Percentiles rank a stretch among this genome's conserved stretches.
Evolutionary conservation across 2,797 vertebrate genomes (phyloP).

Genomic region (Corythornis leucogaster): DNA sequence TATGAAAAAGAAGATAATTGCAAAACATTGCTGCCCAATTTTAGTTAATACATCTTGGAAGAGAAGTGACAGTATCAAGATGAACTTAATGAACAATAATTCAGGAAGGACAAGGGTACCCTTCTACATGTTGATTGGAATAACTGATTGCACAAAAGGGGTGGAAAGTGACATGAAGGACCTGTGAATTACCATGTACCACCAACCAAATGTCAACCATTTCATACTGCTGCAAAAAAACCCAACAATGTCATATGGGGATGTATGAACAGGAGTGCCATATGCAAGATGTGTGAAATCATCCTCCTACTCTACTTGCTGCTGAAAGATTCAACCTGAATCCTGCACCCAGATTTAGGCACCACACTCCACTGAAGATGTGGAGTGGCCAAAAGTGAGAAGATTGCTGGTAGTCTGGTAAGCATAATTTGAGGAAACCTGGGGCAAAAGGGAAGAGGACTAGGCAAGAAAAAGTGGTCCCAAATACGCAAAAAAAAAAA

Average conservation of each 20-base stretch:
- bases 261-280: slow-evolving; percentile 51
- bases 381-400: not conserved
- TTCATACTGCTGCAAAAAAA: slow-evolving; percentile 27
- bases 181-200: not conserved
- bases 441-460: not conserved
- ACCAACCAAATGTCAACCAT: slow-evolving; percentile 39
- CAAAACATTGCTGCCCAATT: not conserved
- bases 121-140: not conserved
- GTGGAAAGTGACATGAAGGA: not conserved
- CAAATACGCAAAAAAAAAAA: not conserved
- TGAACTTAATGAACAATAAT: not conserved
- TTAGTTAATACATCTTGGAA: not conserved
- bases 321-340: slow-evolving; percentile 35
- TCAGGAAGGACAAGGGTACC: not conserved
- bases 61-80: not conserved
- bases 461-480: not conserved
- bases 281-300: slow-evolving; percentile 61
- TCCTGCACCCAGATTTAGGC: slow-evolving; percentile 20
- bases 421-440: not conserved
- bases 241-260: slow-evolving; percentile 14
- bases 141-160: not conserved
- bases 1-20: not conserved
- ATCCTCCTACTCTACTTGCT: slow-evolving; percentile 45
- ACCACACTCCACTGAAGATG: not conserved
- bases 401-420: not conserved